phyloP scores from a whole-genome alignment of 2,888 invertebrate genomes.

The Chloroclysta siterata region DNA sequence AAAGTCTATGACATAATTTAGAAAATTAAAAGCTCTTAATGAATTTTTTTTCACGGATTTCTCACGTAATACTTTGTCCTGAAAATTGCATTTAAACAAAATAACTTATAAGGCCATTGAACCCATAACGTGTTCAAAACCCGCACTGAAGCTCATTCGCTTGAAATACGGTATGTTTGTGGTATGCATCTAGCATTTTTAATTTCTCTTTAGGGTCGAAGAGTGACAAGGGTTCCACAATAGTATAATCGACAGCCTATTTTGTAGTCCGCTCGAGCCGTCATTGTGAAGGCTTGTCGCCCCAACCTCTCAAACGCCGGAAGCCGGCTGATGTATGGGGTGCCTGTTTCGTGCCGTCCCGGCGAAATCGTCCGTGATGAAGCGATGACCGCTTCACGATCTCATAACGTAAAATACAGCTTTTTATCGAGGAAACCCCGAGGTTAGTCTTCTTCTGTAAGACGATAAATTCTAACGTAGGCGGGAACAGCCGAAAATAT shows the following conservation, averaged over 20 bases:
- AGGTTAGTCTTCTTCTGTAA: constrained; percentile 5
- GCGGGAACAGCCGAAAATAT: not conserved
- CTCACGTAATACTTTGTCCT: too few species aligned
- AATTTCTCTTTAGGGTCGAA: constrained; percentile 30
- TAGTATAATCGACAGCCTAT: constrained; percentile 40
- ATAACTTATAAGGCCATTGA: not conserved
- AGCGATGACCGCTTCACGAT: constrained; percentile 33
- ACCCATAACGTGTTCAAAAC: not conserved
- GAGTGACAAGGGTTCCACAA: constrained; percentile 36
- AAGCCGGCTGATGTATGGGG: constrained; percentile 46
- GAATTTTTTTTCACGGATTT: too few species aligned
- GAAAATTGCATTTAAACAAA: too few species aligned
- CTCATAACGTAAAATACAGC: constrained; percentile 33
- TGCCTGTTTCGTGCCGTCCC: constrained; percentile 30
- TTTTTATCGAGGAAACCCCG: constrained; percentile 15
- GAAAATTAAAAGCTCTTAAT: too few species aligned
- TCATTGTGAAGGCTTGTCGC: constrained; percentile 34
- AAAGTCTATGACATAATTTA: too few species aligned
- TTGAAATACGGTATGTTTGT: constrained; percentile 21
- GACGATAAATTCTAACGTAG: constrained; percentile 8
- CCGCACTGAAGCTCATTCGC: not conserved
- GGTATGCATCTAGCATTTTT: constrained; percentile 36
- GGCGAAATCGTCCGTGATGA: constrained; percentile 40
- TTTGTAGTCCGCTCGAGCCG: constrained; percentile 44
- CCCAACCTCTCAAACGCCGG: constrained; percentile 46